A percentile compares a stretch with the other conserved stretches of the same genome.
Conservation (phyloP, 1,140 invertebrate species). For the Bemisia tabaci region DNA sequence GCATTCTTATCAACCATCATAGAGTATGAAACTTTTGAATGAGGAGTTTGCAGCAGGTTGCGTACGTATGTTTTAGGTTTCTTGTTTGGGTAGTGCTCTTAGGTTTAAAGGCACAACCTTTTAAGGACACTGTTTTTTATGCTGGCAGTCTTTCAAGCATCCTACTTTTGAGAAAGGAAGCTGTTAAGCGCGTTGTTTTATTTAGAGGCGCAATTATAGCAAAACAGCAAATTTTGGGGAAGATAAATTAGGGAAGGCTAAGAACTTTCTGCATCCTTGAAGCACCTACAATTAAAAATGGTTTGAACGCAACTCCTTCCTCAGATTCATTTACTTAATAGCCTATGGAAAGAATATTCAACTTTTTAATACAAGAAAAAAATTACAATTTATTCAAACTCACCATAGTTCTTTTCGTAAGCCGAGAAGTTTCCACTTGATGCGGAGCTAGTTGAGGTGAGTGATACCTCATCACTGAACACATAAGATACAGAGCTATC, state of each 20-base stretch:
- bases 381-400: constrained; percentile 7
- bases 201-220: background rate
- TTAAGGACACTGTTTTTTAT: no score
- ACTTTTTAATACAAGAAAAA: constrained; percentile 1
- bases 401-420: constrained; percentile 7
- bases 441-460: background rate
- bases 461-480: background rate
- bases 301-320: background rate
- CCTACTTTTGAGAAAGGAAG: no score
- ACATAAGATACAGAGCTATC: constrained; percentile 22
- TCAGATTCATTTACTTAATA: no score
- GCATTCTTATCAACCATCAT: no score
- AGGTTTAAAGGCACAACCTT: no score
- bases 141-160: no score
- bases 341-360: background rate
- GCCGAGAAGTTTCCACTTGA: background rate
- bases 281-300: background rate
- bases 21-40: no score
- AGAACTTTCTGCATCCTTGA: background rate
- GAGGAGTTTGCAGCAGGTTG: no score
- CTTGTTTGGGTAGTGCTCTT: no score
- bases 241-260: background rate
- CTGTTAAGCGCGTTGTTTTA: no score
- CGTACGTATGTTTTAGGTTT: no score
- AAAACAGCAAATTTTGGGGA: background rate